Evolutionary conservation across 2,888 invertebrate genomes (phyloP), one percentile per base, ranked within the genome.

Genomic region (Yponomeuta sedellus): DNA sequence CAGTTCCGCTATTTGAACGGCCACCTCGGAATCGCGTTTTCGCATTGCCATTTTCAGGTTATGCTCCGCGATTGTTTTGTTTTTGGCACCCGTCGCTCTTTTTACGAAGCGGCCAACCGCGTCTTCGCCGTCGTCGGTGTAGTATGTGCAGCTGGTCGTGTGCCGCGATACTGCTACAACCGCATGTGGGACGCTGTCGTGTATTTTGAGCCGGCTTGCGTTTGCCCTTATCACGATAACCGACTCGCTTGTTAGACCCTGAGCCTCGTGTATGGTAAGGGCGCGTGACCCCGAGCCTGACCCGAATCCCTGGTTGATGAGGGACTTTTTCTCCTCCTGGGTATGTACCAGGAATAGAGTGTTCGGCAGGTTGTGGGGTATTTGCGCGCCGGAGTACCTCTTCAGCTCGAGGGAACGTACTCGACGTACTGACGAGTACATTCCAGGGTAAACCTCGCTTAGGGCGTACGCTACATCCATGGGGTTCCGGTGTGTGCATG

Each of bases 101-200:
- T 5, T 25, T 5, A 67, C 56, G 56, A 67, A 64, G 1, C 52
- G 12, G 34, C 61, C 69, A 2, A 62, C 11, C 8, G 62, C 62
- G 25, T 67, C 67, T 1, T 34, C 52, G 12, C 22, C 44, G 64
- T n/a, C 28, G 65, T 67, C 66, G 1, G 70, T 66, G 65, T 68
- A 69, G 64, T 67, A 70, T 0, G 64, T 40, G 39, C 66, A 68
- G 56, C 1, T 62, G 12, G 12, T 40, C 4, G 68, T 70, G 62
- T 69, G 70, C 12, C 69, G 44, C 3, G 68, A 67, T 25, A 67
- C 61, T 1, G 69, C 68, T 1, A 69, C 69, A 1, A 69, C 69
- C 1, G 69, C 68, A 40, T 69, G 69, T 6, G 67, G 65, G 8
- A 66, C 67, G 40, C 67, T 68, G 6, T 66, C 34, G 28, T 64